Percentiles rank a stretch among this genome's conserved stretches.
Conservation (phyloP, 2,888 invertebrate species). For the Coleophora flavipennella region DNA sequence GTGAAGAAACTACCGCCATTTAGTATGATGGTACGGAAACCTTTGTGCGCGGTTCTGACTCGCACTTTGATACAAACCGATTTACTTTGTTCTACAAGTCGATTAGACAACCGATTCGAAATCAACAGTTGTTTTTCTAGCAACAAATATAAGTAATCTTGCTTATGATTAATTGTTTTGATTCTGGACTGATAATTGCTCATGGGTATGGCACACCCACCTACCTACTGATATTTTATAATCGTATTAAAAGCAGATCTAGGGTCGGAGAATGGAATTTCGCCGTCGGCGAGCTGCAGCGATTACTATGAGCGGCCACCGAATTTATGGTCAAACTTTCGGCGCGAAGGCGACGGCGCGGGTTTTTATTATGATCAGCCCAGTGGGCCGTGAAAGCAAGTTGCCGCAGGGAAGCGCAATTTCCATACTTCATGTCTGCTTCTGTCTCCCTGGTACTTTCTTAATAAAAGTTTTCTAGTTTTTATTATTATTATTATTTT, state of each 20-base stretch:
- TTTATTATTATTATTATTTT: constrained; percentile 17
- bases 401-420: constrained; percentile 63
- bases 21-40: too few relatives aligned
- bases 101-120: too few relatives aligned
- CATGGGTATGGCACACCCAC: too few relatives aligned
- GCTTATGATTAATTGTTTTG: too few relatives aligned
- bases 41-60: too few relatives aligned
- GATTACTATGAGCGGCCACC: constrained; percentile 55
- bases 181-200: too few relatives aligned
- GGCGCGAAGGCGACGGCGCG: constrained; percentile 67
- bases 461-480: constrained; percentile 54
- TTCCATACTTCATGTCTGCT: constrained; percentile 69
- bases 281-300: constrained; percentile 41
- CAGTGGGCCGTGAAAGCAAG: constrained; percentile 74
- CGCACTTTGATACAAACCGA: too few relatives aligned
- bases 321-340: constrained; percentile 75
- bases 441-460: constrained; percentile 64
- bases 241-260: constrained; percentile 66
- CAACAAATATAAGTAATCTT: too few relatives aligned
- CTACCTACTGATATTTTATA: constrained; percentile 50
- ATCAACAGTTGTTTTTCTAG: too few relatives aligned
- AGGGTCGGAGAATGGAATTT: constrained; percentile 40
- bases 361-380: constrained; percentile 73
- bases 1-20: too few relatives aligned
- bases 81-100: too few relatives aligned